Evolutionary conservation across 2,888 invertebrate genomes (phyloP).

Genomic region (Limenitis camilla): DNA sequence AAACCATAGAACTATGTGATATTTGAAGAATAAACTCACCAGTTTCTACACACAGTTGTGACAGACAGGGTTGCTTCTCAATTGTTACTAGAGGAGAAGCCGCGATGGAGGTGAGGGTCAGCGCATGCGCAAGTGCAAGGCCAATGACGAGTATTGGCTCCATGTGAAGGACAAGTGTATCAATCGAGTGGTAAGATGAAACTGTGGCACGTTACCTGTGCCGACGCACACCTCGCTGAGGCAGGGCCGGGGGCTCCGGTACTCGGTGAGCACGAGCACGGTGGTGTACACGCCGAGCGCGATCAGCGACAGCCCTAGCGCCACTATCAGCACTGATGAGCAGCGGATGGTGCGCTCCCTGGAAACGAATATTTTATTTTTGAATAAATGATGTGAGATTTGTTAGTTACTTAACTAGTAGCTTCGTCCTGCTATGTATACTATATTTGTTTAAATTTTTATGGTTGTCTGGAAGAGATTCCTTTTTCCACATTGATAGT

Average conservation of each 20-base stretch:
- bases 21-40: constrained; percentile 9
- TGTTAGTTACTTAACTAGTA: neutral
- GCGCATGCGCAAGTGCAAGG: too few species aligned
- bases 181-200: constrained; percentile 7
- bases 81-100: too few species aligned
- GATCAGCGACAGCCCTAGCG: constrained; percentile 64
- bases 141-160: neutral
- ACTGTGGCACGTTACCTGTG: constrained; percentile 62
- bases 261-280: constrained; percentile 61
- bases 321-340: constrained; percentile 66
- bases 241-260: constrained; percentile 63
- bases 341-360: constrained; percentile 66
- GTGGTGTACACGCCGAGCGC: constrained; percentile 67
- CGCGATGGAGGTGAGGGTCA: too few species aligned
- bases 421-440: too few species aligned
- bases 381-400: neutral
- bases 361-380: constrained; percentile 28
- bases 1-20: too few species aligned
- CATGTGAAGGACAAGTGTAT: constrained; percentile 22
- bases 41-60: constrained; percentile 8
- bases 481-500: too few species aligned
- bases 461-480: too few species aligned
- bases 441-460: too few species aligned
- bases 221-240: constrained; percentile 77
- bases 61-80: neutral